These are phyloP conservation scores for Cassiopea andromeda DNA, from an alignment of 30 jellyfish, hydroid and myxozoan genomes.

Conservation along the genomic window DNA sequence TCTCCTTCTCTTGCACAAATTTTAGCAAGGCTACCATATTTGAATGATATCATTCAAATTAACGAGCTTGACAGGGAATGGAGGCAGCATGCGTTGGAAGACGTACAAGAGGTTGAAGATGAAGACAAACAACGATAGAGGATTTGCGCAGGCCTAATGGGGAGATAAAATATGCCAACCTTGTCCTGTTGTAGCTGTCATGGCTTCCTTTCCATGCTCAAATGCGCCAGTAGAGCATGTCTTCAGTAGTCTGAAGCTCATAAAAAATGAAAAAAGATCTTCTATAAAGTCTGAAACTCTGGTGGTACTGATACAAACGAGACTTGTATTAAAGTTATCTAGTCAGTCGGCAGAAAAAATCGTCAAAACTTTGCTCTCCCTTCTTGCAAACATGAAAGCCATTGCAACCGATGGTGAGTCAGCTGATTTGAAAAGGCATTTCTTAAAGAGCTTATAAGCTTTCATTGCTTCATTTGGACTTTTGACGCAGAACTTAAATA, in stretches of 20 bases:
- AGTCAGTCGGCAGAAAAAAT: background rate
- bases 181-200: background rate
- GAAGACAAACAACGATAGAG: background rate
- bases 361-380: background rate
- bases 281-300: background rate
- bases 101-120: background rate
- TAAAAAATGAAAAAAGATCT: background rate
- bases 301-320: background rate
- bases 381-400: background rate
- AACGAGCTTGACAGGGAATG: conserved; percentile 6
- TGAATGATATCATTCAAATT: background rate
- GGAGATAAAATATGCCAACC: background rate
- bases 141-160: background rate
- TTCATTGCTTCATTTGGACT: no score
- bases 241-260: background rate
- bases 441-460: no score
- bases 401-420: no score
- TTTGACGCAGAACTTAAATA: no score
- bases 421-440: no score
- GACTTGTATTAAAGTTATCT: background rate
- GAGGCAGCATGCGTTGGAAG: conserved; percentile 18
- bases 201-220: background rate
- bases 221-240: background rate
- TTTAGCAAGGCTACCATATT: conserved; percentile 3
- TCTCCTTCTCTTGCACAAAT: background rate